Base-by-base conservation (phyloP, 2,888 invertebrate genomes). In the Sturmia bella region DNA sequence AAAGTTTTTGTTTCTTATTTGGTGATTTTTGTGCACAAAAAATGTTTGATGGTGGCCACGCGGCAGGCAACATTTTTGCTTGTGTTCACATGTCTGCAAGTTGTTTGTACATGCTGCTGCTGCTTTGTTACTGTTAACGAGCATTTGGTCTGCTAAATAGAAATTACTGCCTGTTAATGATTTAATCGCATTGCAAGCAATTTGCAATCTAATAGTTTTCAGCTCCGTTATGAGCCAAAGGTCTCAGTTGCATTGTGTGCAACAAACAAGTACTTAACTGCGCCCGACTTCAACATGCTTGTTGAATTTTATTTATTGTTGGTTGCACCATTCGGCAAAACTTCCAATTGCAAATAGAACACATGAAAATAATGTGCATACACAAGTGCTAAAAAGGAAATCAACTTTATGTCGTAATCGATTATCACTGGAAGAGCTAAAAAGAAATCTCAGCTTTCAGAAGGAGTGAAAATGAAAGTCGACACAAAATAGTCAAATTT, bases 81-180 rank as follows among this genome's bases (percentile, higher is more conserved):
- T 27, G 3, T 4, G 6, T 27, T 27, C 3, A 27, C 27, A 27
- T 3, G 6, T 4, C 5, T 7, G 52, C 9, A 17, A 45, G 17
- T 17, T 17, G 41, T 6, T n/a, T 2, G 17, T 15, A 15, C 15
- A 45, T n/a, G n/a, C n/a, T n/a, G 9, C 21, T 52, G n/a, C 6
- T n/a, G 13, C 52, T 50, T 7, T n/a, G 13, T 27, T 5, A 19
- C n/a, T 1, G 52, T 12, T 19, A 19, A 13, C 63, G 15, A n/a
- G 45, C 43, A 63, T 27, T 63, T 32, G 32, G 27, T n/a, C n/a
- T n/a, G 45, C 45, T 45, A 37, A 61, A 50, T 50, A 39, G 52
- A 59, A 72, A 59, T 59, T 59, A 72, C 61, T 72, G 59, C 41
- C 50, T 17, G 24, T 59, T 27, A 72, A 61, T 61, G 72, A n/a